phyloP scores from a whole-genome alignment of 2,888 invertebrate species.

The Eledone cirrhosa region DNA sequence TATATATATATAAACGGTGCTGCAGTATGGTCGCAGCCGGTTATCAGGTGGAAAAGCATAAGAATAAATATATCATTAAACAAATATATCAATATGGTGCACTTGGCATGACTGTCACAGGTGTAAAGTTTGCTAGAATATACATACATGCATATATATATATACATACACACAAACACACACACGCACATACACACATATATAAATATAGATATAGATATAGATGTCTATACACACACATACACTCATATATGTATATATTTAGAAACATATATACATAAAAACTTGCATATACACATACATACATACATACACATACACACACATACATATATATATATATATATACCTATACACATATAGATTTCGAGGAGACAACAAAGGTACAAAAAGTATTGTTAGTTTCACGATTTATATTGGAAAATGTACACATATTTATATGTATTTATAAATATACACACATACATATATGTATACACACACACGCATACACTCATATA shows the following conservation, averaged over 20 bases:
- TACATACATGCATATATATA: not conserved
- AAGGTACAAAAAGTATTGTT: not conserved
- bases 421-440: conserved; percentile 2
- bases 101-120: too few species aligned
- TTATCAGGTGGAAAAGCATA: too few species aligned
- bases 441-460: not conserved
- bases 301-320: not conserved
- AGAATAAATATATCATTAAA: too few species aligned
- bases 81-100: too few species aligned
- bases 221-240: too few species aligned
- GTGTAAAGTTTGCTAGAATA: too few species aligned
- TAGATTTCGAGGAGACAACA: not conserved
- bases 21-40: too few species aligned
- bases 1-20: too few species aligned
- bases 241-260: too few species aligned
- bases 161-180: not conserved
- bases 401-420: too few species aligned
- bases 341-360: not conserved
- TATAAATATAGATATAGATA: too few species aligned
- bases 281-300: not conserved
- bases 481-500: not conserved
- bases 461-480: not conserved
- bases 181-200: not conserved
- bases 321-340: conserved; percentile 9
- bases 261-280: not conserved